Evolutionary conservation across 2,113 vertebrate species (phyloP).

Genomic region (Spea bombifrons): DNA sequence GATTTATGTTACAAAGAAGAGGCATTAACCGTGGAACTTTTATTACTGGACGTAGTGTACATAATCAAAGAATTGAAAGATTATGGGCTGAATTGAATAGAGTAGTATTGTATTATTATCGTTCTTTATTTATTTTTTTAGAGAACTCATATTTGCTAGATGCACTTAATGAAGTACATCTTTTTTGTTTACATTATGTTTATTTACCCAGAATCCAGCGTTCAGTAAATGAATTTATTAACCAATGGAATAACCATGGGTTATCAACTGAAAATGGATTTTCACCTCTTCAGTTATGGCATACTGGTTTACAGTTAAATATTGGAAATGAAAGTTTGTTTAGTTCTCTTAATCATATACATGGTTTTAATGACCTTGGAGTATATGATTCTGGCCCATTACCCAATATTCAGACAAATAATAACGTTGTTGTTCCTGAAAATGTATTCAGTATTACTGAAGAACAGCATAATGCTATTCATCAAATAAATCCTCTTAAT

Average conservation of each 20-base stretch:
- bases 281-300: background rate
- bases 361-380: background rate
- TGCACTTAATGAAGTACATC: background rate
- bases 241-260: background rate
- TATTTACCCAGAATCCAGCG: background rate
- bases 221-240: background rate
- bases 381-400: background rate
- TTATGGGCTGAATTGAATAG: constrained; percentile 1
- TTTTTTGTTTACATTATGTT: background rate
- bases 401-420: background rate
- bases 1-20: background rate
- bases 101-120: background rate
- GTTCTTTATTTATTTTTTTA: background rate
- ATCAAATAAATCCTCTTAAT: too few species aligned
- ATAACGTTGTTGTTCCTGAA: background rate
- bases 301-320: background rate
- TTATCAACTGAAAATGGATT: background rate
- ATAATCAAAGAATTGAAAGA: background rate
- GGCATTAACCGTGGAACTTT: background rate
- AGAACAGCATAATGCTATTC: too few species aligned
- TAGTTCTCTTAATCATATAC: background rate
- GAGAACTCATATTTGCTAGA: background rate
- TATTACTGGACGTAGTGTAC: constrained; percentile 1
- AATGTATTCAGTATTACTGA: background rate
- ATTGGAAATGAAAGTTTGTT: background rate